Base-by-base conservation (phyloP, 2,113 vertebrate genomes). In the Ascaphus truei region DNA sequence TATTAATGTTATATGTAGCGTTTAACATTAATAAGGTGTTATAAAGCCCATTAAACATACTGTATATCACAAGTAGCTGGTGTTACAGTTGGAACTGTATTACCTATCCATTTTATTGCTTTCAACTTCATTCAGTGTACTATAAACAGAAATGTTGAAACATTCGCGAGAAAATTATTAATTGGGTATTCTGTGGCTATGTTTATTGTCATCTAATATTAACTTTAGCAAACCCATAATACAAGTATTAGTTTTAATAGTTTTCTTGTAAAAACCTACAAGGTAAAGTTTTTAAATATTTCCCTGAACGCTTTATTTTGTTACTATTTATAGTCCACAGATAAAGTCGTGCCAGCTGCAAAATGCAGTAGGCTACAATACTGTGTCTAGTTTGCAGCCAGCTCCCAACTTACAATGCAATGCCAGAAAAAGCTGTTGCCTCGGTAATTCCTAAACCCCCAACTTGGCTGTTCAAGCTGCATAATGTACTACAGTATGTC, bases 11-110 rank as follows among this genome's bases (percentile, higher is more conserved):
- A 1, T 39, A 16, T 8, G 34, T 77, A 78, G 77, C 76, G 83
- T 81, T 84, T 12, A 73, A 73, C 80, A 85, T 87, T 85, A 81
- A 84, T 81, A 82, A 85, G 79, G 83, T 83, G 76, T 80, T 78
- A 76, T 78, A 76, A 79, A 80, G 83, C 78, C 80, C 11, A 76
- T 77, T 80, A 80, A 77, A 68, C 65, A 57, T 81, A 80, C 60
- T 73, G 63, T 36, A 41, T 57, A 34, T 74, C 76, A 81, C 57
- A 23, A 22, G 82, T 71, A 11, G 13, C 81, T 56, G 71, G 39
- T 76, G 68, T 84, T 62, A 55, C 75, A 64, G 76, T 75, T 45
- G 71, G 72, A 37, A 47, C 78, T 72, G 0, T 3, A 26, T 43
- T 82, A 64, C 71, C 48, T 74, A 68, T 69, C 63, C 71, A 60